Evolutionary conservation across 2,113 vertebrate genomes (phyloP).

Genomic region (Herpetotheres cachinnans): DNA sequence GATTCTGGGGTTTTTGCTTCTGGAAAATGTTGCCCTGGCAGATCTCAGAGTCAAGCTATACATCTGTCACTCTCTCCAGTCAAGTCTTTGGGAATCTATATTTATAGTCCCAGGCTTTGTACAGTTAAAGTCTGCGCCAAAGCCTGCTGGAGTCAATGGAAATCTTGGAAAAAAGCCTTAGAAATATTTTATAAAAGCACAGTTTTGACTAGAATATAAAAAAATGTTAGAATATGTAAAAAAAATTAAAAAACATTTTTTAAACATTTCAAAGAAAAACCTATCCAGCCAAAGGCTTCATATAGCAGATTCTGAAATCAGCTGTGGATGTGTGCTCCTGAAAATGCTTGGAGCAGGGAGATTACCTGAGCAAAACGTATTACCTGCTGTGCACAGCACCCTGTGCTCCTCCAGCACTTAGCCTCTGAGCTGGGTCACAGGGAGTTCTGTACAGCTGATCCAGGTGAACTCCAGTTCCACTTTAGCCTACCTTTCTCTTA

Average conservation of each 20-base stretch:
- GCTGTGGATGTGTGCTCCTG: background rate
- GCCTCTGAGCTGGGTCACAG: background rate
- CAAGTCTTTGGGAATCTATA: constrained; percentile 36
- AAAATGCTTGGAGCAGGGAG: background rate
- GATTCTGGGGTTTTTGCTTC: constrained; percentile 59
- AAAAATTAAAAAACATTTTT: background rate
- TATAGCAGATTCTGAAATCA: background rate
- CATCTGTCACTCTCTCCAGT: constrained; percentile 49
- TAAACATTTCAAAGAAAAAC: background rate
- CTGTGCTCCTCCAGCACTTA: background rate
- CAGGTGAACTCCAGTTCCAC: background rate
- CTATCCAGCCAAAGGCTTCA: background rate
- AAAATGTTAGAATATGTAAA: background rate
- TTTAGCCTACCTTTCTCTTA: background rate
- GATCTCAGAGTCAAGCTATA: constrained; percentile 18
- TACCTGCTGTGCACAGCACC: background rate
- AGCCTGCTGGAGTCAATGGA: constrained; percentile 3
- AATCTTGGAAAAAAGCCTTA: background rate
- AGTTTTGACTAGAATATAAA: background rate
- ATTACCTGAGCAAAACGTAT: background rate
- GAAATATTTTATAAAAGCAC: background rate
- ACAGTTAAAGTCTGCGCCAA: background rate
- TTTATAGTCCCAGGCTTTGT: background rate
- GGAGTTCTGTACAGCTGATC: background rate
- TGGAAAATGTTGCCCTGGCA: constrained; percentile 37